phyloP scores from a whole-genome alignment of 2,113 vertebrate species.

The Mustela nigripes region DNA sequence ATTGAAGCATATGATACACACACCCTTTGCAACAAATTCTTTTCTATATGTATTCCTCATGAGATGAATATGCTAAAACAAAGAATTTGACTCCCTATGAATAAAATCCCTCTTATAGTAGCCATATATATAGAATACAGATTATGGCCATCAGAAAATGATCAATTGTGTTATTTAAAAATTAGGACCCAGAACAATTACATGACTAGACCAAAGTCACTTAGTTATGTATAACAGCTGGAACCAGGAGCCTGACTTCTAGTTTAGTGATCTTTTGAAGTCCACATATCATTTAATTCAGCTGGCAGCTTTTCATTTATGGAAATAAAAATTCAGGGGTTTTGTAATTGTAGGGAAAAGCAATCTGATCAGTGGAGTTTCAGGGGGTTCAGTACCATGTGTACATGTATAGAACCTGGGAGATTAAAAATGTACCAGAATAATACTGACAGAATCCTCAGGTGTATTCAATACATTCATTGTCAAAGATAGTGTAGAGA shows the following conservation, averaged over 20 bases:
- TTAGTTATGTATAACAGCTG: not conserved
- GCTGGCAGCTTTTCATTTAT: not conserved
- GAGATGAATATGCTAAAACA: not conserved
- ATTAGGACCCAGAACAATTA: not conserved
- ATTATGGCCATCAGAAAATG: not conserved
- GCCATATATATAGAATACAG: not conserved
- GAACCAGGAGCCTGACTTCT: not conserved
- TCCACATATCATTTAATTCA: slow-evolving; percentile 28
- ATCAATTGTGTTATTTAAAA: slow-evolving; percentile 2
- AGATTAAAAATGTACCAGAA: not conserved
- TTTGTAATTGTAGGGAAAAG: not conserved
- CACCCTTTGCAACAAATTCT: not conserved
- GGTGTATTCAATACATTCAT: not conserved
- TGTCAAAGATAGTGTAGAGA: not conserved
- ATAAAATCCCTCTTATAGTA: not conserved
- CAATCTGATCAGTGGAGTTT: not conserved
- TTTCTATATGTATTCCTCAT: not conserved
- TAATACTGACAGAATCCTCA: not conserved
- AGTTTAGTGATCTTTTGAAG: not conserved
- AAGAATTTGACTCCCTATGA: not conserved
- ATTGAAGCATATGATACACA: not conserved
- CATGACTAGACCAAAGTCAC: not conserved
- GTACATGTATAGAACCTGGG: not conserved
- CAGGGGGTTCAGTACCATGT: not conserved
- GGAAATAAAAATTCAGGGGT: slow-evolving; percentile 8